phyloP scores from a whole-genome alignment of 2,113 vertebrate species.

The Octodon degus region DNA sequence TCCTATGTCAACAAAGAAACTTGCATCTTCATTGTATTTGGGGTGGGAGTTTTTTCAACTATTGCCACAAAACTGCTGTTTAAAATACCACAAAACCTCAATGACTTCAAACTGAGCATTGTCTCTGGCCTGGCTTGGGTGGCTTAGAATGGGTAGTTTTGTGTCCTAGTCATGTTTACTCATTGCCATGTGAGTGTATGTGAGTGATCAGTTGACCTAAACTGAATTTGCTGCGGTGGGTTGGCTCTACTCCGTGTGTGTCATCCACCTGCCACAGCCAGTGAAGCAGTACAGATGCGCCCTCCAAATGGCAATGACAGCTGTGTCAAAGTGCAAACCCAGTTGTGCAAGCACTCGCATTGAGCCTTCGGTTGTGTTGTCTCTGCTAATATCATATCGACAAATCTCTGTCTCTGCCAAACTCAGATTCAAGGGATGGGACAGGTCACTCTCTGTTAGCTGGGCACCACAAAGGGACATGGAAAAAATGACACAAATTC shows the following conservation, averaged over 20 bases:
- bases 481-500: background rate
- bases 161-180: background rate
- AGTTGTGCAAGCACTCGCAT: background rate
- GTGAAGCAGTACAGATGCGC: rapidly evolving
- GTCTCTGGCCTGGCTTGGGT: background rate
- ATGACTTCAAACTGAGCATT: background rate
- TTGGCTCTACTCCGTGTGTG: background rate
- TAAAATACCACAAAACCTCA: background rate
- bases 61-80: background rate
- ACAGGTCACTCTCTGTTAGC: background rate
- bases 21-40: background rate
- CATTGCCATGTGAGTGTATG: too few species aligned
- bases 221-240: background rate
- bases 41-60: background rate
- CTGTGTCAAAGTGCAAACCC: too few species aligned
- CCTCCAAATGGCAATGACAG: background rate
- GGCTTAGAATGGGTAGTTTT: background rate
- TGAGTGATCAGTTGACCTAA: background rate
- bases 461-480: background rate
- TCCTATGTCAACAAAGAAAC: background rate
- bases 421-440: background rate
- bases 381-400: background rate
- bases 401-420: background rate
- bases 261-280: background rate
- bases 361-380: background rate